These are phyloP conservation scores for Archilochus colubris DNA, from an alignment of 2,113 vertebrate genomes.

Conservation along the genomic window DNA sequence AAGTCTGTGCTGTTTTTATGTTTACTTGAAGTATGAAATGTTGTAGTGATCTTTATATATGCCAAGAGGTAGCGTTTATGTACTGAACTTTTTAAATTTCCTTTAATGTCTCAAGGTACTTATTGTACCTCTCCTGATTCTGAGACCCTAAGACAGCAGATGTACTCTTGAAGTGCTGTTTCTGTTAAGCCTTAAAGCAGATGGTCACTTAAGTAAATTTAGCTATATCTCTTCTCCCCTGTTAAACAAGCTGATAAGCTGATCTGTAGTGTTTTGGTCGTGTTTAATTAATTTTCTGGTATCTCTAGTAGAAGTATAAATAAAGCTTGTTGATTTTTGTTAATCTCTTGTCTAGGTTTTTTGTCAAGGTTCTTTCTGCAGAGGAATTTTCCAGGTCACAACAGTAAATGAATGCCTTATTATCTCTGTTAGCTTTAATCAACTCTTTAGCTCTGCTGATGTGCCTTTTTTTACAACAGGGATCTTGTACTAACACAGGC, in stretches of 20 bases:
- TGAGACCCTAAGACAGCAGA: neutral
- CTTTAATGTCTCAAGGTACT: neutral
- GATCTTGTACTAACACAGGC: neutral
- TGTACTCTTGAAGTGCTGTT: neutral
- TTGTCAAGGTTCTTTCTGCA: neutral
- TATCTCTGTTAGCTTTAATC: neutral
- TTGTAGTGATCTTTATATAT: neutral
- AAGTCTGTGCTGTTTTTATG: neutral
- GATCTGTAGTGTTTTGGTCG: neutral
- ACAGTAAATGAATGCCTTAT: neutral
- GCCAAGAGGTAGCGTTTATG: neutral
- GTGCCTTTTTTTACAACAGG: neutral
- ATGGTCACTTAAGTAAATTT: neutral
- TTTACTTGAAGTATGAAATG: neutral
- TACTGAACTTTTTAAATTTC: neutral
- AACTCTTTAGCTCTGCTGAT: neutral
- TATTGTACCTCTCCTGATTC: neutral
- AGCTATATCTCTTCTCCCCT: neutral
- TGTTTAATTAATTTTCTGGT: neutral
- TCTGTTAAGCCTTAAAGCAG: neutral
- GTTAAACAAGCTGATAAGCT: neutral
- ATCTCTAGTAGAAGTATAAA: neutral
- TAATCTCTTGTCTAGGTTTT: neutral
- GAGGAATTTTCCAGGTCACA: neutral
- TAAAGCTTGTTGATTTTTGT: neutral